These are phyloP conservation scores for Himalopsyche japonica DNA, from an alignment of 2,888 invertebrate species.

Conservation along the genomic window DNA sequence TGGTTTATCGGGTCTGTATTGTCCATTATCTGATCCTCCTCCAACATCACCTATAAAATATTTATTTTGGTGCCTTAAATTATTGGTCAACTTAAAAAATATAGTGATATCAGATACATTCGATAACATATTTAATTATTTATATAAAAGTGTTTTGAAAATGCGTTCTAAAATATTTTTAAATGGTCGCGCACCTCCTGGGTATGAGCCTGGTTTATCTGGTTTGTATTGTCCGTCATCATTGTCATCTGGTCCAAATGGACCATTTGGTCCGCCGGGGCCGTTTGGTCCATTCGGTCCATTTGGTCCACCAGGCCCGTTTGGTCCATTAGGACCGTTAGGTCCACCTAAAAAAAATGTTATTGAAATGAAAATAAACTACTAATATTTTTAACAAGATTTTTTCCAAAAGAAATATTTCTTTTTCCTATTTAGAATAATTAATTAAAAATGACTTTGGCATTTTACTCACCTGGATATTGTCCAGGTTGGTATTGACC, in stretches of 20 bases:
- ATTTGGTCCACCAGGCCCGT: neutral
- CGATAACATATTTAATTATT: neutral
- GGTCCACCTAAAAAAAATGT: neutral
- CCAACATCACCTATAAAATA: no score
- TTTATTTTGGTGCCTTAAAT: no score
- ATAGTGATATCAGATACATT: neutral
- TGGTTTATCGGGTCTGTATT: neutral
- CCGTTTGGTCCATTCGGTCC: neutral
- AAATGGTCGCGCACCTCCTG: neutral
- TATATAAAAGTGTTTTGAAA: neutral
- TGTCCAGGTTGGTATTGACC: neutral
- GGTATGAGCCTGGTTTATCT: slow-evolving; percentile 8
- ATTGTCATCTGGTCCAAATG: slow-evolving; percentile 9
- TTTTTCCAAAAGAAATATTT: no score
- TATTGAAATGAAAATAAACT: no score
- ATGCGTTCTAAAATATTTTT: neutral
- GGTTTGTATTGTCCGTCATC: slow-evolving; percentile 28
- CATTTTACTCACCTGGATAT: neutral
- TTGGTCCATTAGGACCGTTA: neutral
- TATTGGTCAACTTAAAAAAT: no score
- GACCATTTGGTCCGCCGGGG: slow-evolving; percentile 17
- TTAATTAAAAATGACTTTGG: no score
- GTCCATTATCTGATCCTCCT: neutral
- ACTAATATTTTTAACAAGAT: no score
- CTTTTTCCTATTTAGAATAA: no score